Conservation (phyloP, 2,113 vertebrate genomes). For the Apteryx owenii region DNA sequence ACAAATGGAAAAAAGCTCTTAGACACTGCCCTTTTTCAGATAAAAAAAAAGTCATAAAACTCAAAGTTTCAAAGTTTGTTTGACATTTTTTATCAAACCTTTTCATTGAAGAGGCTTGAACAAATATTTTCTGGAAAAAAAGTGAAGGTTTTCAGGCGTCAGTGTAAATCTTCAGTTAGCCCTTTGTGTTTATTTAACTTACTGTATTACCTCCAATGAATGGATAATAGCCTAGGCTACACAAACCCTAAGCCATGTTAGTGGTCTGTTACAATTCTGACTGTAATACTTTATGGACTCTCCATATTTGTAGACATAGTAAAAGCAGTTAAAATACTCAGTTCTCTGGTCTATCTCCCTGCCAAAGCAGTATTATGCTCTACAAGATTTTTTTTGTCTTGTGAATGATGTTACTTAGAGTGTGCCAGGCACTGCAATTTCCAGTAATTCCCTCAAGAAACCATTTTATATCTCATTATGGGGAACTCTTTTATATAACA, state of each 20-base stretch:
- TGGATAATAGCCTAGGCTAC: neutral
- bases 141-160: neutral
- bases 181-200: neutral
- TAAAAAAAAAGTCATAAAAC: neutral
- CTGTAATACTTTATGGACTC: neutral
- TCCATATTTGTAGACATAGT: neutral
- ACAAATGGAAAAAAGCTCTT: neutral
- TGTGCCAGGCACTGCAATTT: neutral
- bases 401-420: neutral
- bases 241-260: neutral
- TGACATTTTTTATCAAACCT: neutral
- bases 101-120: neutral
- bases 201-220: neutral
- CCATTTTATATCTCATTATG: neutral
- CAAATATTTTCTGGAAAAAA: neutral
- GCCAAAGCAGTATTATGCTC: neutral
- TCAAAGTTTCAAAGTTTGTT: neutral
- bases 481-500: neutral
- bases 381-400: neutral
- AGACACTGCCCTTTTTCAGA: neutral
- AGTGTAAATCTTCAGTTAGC: neutral
- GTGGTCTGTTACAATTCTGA: neutral
- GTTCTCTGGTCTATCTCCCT: neutral
- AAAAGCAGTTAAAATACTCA: neutral
- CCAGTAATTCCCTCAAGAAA: neutral